phyloP scores from a whole-genome alignment of 2,113 vertebrate species.

The Eonycteris spelaea region DNA sequence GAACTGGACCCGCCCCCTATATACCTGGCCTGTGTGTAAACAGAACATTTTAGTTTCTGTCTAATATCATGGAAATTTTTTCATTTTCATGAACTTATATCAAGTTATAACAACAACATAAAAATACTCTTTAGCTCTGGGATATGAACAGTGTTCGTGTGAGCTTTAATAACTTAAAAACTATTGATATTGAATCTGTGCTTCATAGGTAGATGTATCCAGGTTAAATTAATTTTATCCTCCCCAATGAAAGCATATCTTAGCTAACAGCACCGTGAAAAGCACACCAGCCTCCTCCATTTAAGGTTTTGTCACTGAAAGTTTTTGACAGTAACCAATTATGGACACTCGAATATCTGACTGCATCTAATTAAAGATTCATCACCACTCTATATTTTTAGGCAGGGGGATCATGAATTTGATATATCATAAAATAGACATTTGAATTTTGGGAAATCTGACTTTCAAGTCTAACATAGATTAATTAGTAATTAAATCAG shows the following conservation, averaged over 20 bases:
- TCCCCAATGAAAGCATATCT: background rate
- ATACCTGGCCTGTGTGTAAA: conserved; percentile 85
- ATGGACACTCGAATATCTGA: background rate
- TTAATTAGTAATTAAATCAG: background rate
- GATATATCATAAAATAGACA: background rate
- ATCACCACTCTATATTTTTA: background rate
- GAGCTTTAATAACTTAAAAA: background rate
- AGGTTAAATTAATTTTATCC: background rate
- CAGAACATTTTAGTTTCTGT: conserved; percentile 80
- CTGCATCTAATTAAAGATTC: background rate
- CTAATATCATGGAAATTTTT: background rate
- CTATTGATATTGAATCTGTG: background rate
- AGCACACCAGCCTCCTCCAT: background rate
- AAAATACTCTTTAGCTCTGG: background rate
- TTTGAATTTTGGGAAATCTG: background rate
- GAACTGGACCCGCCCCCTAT: conserved; percentile 86
- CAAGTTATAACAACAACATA: conserved; percentile 15
- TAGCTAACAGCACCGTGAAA: background rate
- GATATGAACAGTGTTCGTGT: background rate
- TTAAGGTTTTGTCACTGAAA: background rate
- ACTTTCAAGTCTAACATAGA: background rate
- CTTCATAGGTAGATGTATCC: background rate
- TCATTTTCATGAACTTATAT: background rate
- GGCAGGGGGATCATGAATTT: background rate
- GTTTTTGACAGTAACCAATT: background rate